A percentile compares a stretch with the other conserved stretches of the same genome.
Conservation (phyloP, 2,888 invertebrate genomes). For the Anticlea derivata region DNA sequence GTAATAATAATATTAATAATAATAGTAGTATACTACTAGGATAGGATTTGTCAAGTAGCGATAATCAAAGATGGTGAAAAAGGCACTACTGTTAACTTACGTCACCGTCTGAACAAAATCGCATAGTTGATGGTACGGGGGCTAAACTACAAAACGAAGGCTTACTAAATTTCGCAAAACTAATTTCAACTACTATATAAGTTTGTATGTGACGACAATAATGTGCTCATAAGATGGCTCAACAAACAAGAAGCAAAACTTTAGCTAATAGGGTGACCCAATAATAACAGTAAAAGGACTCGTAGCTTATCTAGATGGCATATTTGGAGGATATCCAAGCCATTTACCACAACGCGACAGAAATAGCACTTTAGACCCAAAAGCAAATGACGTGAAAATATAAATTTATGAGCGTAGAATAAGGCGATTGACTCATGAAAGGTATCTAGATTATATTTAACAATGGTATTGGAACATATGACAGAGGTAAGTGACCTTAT, state of each 20-base stretch:
- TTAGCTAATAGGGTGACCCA: constrained; percentile 51
- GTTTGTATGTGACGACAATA: constrained; percentile 35
- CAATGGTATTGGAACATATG: no score
- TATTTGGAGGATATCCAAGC: constrained; percentile 76
- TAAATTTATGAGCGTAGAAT: constrained; percentile 52
- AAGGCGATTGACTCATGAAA: constrained; percentile 33
- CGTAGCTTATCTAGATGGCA: constrained; percentile 73
- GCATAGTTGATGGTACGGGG: no score
- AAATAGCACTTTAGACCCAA: constrained; percentile 68
- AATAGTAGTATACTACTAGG: no score
- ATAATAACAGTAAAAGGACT: constrained; percentile 70
- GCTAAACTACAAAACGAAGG: constrained; percentile 18
- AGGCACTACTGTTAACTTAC: no score
- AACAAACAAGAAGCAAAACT: constrained; percentile 49
- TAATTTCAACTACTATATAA: constrained; percentile 31
- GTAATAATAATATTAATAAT: no score
- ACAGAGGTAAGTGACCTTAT: no score
- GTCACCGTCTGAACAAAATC: no score
- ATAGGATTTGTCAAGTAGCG: no score
- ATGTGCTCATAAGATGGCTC: constrained; percentile 36
- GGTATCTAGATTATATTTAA: not conserved
- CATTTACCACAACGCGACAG: constrained; percentile 71
- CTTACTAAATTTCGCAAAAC: constrained; percentile 24
- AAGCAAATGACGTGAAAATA: constrained; percentile 75
- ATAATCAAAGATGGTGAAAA: no score